These are phyloP conservation scores for Euphonia xanthogaster DNA, from an alignment of 2,797 vertebrate genomes.

Conservation along the genomic window DNA sequence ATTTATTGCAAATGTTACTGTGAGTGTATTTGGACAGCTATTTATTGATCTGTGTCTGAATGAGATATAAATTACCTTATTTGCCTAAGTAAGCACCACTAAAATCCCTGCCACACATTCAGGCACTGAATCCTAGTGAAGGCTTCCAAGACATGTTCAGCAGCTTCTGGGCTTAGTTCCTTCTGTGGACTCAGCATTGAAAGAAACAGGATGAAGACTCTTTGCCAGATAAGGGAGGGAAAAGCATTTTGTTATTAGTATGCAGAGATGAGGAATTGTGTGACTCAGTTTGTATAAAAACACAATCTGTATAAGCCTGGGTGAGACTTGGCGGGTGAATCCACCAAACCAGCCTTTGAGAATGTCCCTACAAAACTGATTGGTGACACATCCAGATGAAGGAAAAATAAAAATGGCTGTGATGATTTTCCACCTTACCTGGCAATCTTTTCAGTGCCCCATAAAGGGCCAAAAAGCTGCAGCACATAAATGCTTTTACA, in stretches of 20 bases:
- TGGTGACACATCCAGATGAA: not conserved
- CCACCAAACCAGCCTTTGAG: not conserved
- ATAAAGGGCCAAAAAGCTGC: not conserved
- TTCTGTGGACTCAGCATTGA: not conserved
- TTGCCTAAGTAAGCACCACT: conserved; percentile 3
- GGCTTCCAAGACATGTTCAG: conserved; percentile 6
- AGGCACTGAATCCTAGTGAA: not conserved
- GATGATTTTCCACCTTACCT: not conserved
- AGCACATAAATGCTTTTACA: not conserved
- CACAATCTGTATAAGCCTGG: not conserved
- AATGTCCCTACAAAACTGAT: not conserved
- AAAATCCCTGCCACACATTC: not conserved
- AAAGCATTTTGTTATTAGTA: not conserved
- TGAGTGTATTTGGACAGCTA: not conserved
- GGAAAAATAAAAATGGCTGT: not conserved
- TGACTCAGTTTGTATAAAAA: not conserved
- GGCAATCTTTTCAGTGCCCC: not conserved
- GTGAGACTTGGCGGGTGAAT: not conserved
- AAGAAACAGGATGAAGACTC: not conserved
- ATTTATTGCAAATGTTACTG: not conserved
- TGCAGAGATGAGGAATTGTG: not conserved
- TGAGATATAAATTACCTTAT: not conserved
- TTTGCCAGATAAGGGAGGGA: not conserved
- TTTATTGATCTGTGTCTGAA: not conserved
- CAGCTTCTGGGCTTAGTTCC: not conserved